Base-by-base conservation (phyloP, 2,888 invertebrate species). In the Arrhopalites spinosus region DNA sequence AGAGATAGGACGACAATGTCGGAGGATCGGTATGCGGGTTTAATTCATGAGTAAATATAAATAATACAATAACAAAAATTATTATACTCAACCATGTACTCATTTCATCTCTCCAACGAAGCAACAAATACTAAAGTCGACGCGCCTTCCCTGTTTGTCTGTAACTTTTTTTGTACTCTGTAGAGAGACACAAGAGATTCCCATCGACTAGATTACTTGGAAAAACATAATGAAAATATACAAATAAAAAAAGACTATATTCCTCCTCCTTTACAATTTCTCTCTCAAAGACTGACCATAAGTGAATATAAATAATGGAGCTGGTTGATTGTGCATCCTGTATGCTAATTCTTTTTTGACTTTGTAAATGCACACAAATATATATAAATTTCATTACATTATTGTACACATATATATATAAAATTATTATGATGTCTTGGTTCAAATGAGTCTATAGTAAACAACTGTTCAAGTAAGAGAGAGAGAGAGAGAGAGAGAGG, bases 241-340 rank as follows among this genome's bases (percentile, higher is more conserved):
- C 11, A 36, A 36, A 36, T 11, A 11, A 3, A 7, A 36, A 36
- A 11, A 36, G 36, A 3, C 36, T 36, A n/a, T 11, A 11, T 11
- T 36, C 36, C 5, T 11, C 36, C 36, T 36, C 36, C 36, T 7
- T 11, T 7, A 36, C 3, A 36, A 7, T 36, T 11, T 36, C 3
- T 36, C 36, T 36, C 36, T 36, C 36, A 7, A 36, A 7, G 36
- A 11, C 36, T 36, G 36, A 11, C 11, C 36, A 36, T 36, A 36
- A 36, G 36, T 25, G 64, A 30, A 36, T 64, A 64, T 64, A 64
- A 64, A 64, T 64, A 64, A 64, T 64, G 30, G 64, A 36, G 64
- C 15, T 27, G 64, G 25, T 64, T 27, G 64, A 15, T 64, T 64
- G 64, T 36, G 36, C 36, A 36, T 64, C 64, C 30, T 64, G 64